A percentile compares a stretch with the other conserved stretches of the same genome.
Evolutionary conservation across 2,113 vertebrate species (phyloP).

Genomic region (Psephotus haematonotus): DNA sequence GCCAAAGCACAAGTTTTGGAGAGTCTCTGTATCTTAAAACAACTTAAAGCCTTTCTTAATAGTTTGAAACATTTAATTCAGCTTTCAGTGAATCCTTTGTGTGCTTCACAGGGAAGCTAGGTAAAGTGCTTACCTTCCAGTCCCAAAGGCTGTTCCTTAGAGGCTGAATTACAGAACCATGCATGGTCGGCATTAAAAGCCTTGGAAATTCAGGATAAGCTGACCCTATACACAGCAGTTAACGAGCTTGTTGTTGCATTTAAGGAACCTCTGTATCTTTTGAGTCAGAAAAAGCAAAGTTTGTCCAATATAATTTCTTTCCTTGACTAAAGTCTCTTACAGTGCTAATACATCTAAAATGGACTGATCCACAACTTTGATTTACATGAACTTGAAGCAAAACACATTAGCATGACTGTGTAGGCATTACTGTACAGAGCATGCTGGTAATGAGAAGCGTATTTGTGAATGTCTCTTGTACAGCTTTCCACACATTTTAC

Average conservation of each 20-base stretch:
- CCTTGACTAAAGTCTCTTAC: conserved; percentile 20
- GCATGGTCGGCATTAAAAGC: not conserved
- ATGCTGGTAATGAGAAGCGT: conserved; percentile 9
- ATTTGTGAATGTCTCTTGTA: conserved; percentile 9
- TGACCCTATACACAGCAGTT: not conserved
- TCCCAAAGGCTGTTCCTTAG: conserved; percentile 55
- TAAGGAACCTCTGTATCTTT: conserved; percentile 38
- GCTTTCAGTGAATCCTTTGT: not conserved
- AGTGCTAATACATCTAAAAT: conserved; percentile 16
- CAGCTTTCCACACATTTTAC: conserved; percentile 34
- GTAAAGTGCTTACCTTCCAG: conserved; percentile 24
- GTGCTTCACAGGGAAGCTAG: conserved; percentile 47
- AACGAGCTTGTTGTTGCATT: conserved; percentile 45
- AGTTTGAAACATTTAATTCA: conserved; percentile 16
- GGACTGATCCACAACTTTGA: conserved; percentile 34
- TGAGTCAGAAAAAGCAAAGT: conserved; percentile 44
- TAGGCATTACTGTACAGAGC: not conserved
- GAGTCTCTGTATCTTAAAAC: not conserved
- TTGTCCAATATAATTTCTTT: not conserved
- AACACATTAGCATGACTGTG: conserved; percentile 24
- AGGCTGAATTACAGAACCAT: conserved; percentile 58
- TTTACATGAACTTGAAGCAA: conserved; percentile 58
- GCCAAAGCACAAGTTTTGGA: not conserved
- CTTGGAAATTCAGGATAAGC: conserved; percentile 51
- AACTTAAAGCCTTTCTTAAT: not conserved